Base-by-base conservation (phyloP, 2,888 invertebrate genomes). In the Ganaspis brasiliensis region DNA sequence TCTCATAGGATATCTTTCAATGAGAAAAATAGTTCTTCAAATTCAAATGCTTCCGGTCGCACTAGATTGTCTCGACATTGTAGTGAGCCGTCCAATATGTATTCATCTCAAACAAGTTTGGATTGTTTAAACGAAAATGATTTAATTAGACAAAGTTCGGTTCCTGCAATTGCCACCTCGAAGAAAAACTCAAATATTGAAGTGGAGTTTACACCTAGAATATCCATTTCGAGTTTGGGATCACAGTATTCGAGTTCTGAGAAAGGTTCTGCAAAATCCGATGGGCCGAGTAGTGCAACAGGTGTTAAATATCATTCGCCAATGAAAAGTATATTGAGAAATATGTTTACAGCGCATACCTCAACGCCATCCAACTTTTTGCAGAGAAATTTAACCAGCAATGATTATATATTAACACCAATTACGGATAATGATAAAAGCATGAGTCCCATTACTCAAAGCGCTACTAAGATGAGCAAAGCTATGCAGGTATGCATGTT, bases 371-470 rank as follows among this genome's bases (percentile, higher is more conserved):
- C 91, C 14, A 89, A 89, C 85, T 76, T 91, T n/a, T 77, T 91
- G 14, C 87, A 89, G 24, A 82, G 87, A 76, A 90, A 87, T 74
- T 82, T 90, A 45, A 85, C 86, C 26, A 87, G 87, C 74, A 87
- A 87, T 77, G 92, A 91, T 16, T 89, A 88, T 77, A 87, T 92
- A 81, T 92, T 93, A 82, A 93, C 93, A 40, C 93, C 93, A 8
- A 92, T 93, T 63, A 91, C 88, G 74, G 89, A 92, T 80, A 89
- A 91, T 79, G 93, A 96, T 84, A 95, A 95, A 55, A 96, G 96
- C 52, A 97, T 97, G 96, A 97, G 97, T 14, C 97, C 97, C 1
- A 97, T 97, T 74, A 97, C 97, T 0, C 95, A 96, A 85, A 97
- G 97, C 0, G 95, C 97, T 24, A 96, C 97, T 90, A 94, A 96